phyloP scores from a whole-genome alignment of 2,888 invertebrate genomes.

The Homarus gammarus region DNA sequence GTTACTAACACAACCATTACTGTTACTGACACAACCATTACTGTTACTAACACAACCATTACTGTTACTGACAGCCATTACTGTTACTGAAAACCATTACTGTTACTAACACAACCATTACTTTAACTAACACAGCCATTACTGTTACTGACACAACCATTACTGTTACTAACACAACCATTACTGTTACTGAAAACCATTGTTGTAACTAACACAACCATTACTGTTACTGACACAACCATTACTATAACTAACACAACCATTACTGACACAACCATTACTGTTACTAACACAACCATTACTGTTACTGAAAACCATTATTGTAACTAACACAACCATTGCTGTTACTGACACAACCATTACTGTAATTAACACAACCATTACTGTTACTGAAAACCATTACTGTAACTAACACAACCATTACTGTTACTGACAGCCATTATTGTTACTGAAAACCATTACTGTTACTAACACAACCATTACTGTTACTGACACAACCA shows the following conservation, averaged over 20 bases:
- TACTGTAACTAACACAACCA: not conserved
- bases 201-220: not conserved
- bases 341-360: not conserved
- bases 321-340: too few species aligned
- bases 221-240: too few species aligned
- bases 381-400: not conserved
- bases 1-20: too few species aligned
- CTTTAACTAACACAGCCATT: too few species aligned
- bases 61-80: too few species aligned
- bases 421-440: not conserved
- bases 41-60: too few species aligned
- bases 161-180: not conserved
- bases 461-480: not conserved
- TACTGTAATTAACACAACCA: not conserved
- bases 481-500: not conserved
- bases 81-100: too few species aligned
- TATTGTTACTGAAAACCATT: not conserved
- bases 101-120: too few species aligned
- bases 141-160: not conserved
- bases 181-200: too few species aligned
- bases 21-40: too few species aligned
- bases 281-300: not conserved
- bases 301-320: not conserved
- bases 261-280: not conserved
- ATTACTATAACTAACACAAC: not conserved